phyloP scores from a whole-genome alignment of 2,113 vertebrate genomes.

The Taurulus bubalis region DNA sequence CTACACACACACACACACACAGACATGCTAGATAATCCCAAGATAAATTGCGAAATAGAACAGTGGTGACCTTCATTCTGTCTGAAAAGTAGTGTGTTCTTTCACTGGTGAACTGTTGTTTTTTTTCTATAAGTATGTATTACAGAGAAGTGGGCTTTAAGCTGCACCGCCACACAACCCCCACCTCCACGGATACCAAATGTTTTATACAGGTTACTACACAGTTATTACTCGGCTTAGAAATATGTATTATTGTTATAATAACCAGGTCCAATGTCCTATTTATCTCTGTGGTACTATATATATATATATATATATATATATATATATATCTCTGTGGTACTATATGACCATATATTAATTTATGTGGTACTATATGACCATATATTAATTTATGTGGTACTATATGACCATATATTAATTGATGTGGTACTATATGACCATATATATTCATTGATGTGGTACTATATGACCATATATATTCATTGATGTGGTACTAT shows the following conservation, averaged over 20 bases:
- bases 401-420: no score
- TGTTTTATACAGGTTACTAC: neutral
- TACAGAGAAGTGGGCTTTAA: neutral
- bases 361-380: no score
- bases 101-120: neutral
- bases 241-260: neutral
- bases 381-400: no score
- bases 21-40: conserved; percentile 47
- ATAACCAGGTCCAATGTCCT: neutral
- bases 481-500: no score
- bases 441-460: no score
- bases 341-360: no score
- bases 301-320: no score
- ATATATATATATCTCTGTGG: no score
- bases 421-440: no score
- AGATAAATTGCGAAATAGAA: conserved; percentile 51
- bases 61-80: conserved; percentile 62
- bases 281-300: neutral
- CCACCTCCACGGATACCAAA: neutral
- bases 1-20: no score
- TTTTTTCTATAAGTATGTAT: neutral
- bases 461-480: no score
- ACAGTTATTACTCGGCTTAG: neutral
- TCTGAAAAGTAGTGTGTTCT: conserved; percentile 10
- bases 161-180: no score